Evolutionary conservation across 2,888 invertebrate species (phyloP).

Genomic region (Drosophila falleni): DNA sequence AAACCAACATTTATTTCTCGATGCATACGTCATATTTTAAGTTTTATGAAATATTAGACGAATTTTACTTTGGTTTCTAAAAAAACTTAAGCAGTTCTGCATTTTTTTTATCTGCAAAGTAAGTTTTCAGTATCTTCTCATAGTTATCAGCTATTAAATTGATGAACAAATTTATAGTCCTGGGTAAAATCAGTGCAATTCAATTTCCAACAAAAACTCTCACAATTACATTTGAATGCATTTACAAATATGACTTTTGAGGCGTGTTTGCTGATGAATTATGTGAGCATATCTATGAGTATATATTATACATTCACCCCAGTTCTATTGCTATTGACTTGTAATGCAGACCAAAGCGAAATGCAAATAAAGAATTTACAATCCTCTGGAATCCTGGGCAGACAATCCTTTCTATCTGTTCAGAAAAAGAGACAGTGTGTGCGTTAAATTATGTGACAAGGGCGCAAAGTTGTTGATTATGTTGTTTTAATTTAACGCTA

Average conservation of each 20-base stretch:
- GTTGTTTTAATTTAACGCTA: conserved; percentile 84
- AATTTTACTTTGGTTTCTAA: not conserved
- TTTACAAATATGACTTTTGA: conserved; percentile 55
- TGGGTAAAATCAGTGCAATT: conserved; percentile 24
- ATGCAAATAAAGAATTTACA: conserved; percentile 68
- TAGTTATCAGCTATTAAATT: conserved; percentile 29
- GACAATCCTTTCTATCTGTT: conserved; percentile 50
- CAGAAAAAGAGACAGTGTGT: conserved; percentile 18
- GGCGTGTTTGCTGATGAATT: conserved; percentile 78
- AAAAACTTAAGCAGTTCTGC: not conserved
- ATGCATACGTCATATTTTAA: too few relatives aligned
- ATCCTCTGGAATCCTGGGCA: conserved; percentile 24
- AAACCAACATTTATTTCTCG: too few relatives aligned
- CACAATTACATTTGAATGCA: conserved; percentile 11
- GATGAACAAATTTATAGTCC: conserved; percentile 45
- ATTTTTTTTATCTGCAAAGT: not conserved
- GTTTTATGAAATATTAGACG: too few relatives aligned
- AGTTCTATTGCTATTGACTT: conserved; percentile 25
- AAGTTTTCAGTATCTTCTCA: not conserved
- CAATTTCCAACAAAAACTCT: conserved; percentile 20
- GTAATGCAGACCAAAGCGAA: conserved; percentile 66
- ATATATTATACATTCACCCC: conserved; percentile 17
- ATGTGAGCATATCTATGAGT: conserved; percentile 40
- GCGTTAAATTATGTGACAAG: conserved; percentile 76
- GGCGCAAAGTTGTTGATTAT: conserved; percentile 69